Evolutionary conservation across 2,113 vertebrate genomes (phyloP).

Genomic region (Thryonomys swinderianus): DNA sequence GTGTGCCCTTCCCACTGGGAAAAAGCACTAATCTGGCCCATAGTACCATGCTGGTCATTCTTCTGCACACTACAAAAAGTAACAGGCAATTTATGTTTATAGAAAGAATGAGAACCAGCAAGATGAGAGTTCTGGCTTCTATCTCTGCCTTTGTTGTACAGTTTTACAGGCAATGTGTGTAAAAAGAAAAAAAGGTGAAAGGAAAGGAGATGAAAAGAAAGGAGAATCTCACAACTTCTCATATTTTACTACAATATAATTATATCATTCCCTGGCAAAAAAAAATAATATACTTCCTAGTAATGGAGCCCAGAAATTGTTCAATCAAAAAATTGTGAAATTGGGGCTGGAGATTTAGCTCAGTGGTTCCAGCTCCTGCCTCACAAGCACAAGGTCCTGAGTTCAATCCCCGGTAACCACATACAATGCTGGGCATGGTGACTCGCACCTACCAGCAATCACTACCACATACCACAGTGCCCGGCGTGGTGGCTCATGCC

Average conservation of each 20-base stretch:
- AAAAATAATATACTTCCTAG: background rate
- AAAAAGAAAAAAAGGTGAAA: background rate
- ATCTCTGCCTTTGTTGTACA: background rate
- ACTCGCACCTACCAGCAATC: too few relatives aligned
- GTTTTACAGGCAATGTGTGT: background rate
- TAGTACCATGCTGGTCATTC: background rate
- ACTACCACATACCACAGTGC: too few relatives aligned
- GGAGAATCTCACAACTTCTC: background rate
- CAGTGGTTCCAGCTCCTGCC: too few relatives aligned
- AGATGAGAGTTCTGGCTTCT: background rate
- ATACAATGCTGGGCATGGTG: too few relatives aligned
- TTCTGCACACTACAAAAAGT: background rate
- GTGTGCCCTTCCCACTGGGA: background rate
- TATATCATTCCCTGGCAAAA: conserved; percentile 17
- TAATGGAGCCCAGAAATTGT: conserved; percentile 35
- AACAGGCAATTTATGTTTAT: background rate
- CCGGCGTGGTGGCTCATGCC: too few relatives aligned
- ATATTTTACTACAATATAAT: background rate
- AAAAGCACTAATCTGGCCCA: background rate
- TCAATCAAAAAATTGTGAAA: conserved; percentile 3
- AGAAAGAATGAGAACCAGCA: background rate
- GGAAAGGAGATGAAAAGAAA: background rate
- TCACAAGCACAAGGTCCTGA: too few relatives aligned
- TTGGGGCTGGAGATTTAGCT: too few relatives aligned
- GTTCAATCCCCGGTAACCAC: too few relatives aligned